phyloP scores from a whole-genome alignment of 2,888 invertebrate genomes.

The Ferdinandea cuprea region DNA sequence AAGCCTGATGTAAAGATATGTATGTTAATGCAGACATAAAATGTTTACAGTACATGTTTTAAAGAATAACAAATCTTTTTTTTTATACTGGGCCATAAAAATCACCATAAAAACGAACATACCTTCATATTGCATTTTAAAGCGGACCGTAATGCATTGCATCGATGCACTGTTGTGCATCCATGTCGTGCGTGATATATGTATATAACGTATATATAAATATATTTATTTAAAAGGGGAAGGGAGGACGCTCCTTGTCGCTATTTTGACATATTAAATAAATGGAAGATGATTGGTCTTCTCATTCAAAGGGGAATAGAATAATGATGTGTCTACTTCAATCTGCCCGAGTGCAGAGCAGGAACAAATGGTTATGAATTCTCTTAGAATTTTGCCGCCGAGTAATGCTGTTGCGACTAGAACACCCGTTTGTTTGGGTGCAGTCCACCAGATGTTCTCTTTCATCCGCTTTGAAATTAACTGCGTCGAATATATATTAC shows the following conservation, averaged over 20 bases:
- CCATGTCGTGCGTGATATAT: conserved; percentile 33
- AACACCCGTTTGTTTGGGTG: conserved; percentile 38
- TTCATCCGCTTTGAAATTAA: conserved; percentile 13
- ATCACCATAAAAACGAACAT: conserved; percentile 61
- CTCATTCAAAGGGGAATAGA: conserved; percentile 45
- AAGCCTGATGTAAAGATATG: conserved; percentile 36
- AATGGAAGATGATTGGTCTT: conserved; percentile 69
- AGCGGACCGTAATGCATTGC: conserved; percentile 38
- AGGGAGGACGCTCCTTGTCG: conserved; percentile 73
- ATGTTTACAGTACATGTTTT: conserved; percentile 67
- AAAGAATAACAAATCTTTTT: conserved; percentile 62
- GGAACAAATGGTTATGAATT: too few relatives aligned
- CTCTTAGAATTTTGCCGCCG: conserved; percentile 48
- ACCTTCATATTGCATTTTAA: conserved; percentile 26
- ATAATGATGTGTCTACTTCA: conserved; percentile 45
- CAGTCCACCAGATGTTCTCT: conserved; percentile 52
- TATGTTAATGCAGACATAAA: conserved; percentile 38
- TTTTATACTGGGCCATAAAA: too few relatives aligned
- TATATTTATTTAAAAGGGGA: too few relatives aligned
- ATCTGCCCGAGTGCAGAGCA: neutral
- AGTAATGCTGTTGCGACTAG: conserved; percentile 9
- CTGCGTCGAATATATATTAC: conserved; percentile 24
- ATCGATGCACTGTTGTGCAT: conserved; percentile 52
- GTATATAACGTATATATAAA: too few relatives aligned
- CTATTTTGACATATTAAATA: conserved; percentile 72